phyloP scores from a whole-genome alignment of 2,113 vertebrate genomes.

The Oryzias celebensis region DNA sequence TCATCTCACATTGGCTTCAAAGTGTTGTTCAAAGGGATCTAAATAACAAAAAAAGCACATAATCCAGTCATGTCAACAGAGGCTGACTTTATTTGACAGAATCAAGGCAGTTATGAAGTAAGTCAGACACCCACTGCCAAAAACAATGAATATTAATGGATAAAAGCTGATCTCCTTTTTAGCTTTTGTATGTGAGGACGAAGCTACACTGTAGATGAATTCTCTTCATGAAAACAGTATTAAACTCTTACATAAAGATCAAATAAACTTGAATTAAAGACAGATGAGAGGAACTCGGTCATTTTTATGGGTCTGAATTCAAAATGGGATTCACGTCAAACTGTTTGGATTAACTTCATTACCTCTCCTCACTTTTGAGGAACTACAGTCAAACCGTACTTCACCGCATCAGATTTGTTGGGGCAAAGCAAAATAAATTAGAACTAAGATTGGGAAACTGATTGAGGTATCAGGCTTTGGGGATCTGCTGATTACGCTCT shows the following conservation, averaged over 20 bases:
- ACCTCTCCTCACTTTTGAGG: conserved; percentile 15
- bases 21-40: conserved; percentile 29
- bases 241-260: conserved; percentile 20
- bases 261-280: conserved; percentile 31
- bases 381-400: conserved; percentile 48
- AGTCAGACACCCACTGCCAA: neutral
- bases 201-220: conserved; percentile 10
- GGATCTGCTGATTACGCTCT: conserved; percentile 47
- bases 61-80: neutral
- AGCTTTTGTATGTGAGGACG: neutral
- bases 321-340: conserved; percentile 33
- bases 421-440: conserved; percentile 55
- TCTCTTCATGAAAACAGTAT: conserved; percentile 10
- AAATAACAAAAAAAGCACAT: conserved; percentile 29
- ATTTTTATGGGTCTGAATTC: conserved; percentile 35
- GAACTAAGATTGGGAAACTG: conserved; percentile 48
- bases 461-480: conserved; percentile 49
- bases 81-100: conserved; percentile 4
- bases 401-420: conserved; percentile 20
- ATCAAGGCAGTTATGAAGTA: neutral
- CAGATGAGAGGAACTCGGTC: conserved; percentile 49
- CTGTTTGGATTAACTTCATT: conserved; percentile 23
- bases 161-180: conserved; percentile 6
- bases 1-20: conserved; percentile 17
- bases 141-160: conserved; percentile 8